phyloP scores from a whole-genome alignment of 2,113 vertebrate genomes.

The Proteles cristata region DNA sequence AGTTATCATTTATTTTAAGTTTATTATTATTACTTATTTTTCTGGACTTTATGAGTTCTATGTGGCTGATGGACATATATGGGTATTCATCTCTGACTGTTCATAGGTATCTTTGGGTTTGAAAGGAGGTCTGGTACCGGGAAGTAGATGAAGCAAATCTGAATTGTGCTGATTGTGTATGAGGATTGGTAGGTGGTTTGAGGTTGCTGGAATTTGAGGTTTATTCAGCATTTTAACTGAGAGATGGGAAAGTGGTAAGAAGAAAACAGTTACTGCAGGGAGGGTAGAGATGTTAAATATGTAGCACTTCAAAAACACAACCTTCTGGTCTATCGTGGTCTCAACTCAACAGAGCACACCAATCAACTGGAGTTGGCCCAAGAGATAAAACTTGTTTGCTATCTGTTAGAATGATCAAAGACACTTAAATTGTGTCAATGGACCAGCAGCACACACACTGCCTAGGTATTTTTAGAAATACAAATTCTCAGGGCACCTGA shows the following conservation, averaged over 20 bases:
- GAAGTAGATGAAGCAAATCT: background rate
- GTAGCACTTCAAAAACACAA: background rate
- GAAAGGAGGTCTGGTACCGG: background rate
- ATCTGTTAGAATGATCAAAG: background rate
- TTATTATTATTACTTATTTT: background rate
- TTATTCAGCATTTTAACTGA: slow-evolving; percentile 1
- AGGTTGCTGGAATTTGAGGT: background rate
- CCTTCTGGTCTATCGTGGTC: background rate
- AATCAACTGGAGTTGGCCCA: background rate
- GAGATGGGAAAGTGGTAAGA: background rate
- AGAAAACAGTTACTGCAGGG: background rate
- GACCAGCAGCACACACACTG: background rate
- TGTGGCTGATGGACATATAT: background rate
- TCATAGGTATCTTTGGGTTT: background rate
- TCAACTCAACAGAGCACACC: background rate
- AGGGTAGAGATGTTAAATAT: background rate
- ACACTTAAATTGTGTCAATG: background rate
- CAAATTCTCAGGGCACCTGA: background rate
- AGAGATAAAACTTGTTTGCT: background rate
- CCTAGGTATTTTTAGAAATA: background rate
- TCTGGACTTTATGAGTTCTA: background rate
- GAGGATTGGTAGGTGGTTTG: background rate
- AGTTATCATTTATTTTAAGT: background rate
- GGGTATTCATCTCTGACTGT: background rate
- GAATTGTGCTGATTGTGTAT: background rate